Evolutionary conservation across 1,140 invertebrate species (phyloP).

Genomic region (Saccostrea echinata): DNA sequence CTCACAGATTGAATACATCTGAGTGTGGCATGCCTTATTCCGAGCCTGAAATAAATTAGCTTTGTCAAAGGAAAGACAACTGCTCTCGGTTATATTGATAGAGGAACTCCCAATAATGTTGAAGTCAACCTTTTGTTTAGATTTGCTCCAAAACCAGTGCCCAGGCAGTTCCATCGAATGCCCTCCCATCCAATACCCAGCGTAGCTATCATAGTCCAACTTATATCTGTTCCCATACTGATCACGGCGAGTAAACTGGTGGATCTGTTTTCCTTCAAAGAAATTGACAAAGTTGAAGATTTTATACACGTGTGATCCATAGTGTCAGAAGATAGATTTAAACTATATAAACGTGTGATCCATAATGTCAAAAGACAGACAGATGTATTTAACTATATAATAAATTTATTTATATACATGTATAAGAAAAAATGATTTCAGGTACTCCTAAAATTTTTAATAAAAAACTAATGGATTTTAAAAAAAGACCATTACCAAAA

Average conservation of each 20-base stretch:
- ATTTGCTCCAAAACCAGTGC: constrained; percentile 7
- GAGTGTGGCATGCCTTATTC: background rate
- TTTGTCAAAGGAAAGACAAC: background rate
- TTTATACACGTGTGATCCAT: too few relatives aligned
- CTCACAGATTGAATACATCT: background rate
- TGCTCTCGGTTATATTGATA: background rate
- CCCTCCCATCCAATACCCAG: background rate
- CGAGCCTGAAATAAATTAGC: background rate
- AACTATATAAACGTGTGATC: too few relatives aligned
- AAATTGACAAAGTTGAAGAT: too few relatives aligned
- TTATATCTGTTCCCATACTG: background rate
- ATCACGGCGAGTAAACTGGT: background rate
- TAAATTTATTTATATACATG: too few relatives aligned
- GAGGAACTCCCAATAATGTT: background rate
- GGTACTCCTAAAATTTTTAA: too few relatives aligned
- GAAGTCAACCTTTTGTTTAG: background rate
- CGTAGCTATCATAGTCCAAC: background rate
- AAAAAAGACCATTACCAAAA: too few relatives aligned
- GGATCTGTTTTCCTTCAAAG: background rate
- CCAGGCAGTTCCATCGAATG: background rate
- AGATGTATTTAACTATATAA: too few relatives aligned
- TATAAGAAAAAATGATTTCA: too few relatives aligned
- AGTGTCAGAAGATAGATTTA: too few relatives aligned
- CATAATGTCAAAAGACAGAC: too few relatives aligned
- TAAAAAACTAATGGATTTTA: too few relatives aligned